These are phyloP conservation scores for Cantharis rustica DNA, from an alignment of 2,888 invertebrate genomes.

Conservation along the genomic window DNA sequence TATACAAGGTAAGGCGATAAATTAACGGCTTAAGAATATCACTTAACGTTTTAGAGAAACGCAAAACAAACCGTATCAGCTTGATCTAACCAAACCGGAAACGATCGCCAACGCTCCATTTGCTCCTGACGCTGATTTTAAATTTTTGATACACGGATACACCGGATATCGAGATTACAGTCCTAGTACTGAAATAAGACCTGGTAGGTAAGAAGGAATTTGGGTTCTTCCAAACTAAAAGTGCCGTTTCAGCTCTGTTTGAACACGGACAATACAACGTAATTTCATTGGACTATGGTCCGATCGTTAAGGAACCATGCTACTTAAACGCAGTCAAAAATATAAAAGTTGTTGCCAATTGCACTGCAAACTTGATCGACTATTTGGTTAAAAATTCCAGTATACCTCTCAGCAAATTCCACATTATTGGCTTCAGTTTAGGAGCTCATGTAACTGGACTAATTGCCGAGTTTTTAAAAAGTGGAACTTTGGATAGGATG, in stretches of 20 bases:
- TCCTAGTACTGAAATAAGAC: conserved; percentile 65
- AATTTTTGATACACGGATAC: conserved; percentile 68
- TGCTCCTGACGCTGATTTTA: conserved; percentile 57
- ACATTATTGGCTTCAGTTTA: conserved; percentile 69
- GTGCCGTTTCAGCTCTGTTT: conserved; percentile 57
- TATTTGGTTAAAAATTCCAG: conserved; percentile 54
- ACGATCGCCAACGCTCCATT: conserved; percentile 56
- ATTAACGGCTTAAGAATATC: background rate
- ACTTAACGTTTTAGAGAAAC: conserved; percentile 48
- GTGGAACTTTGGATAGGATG: conserved; percentile 58
- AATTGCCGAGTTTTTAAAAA: conserved; percentile 57
- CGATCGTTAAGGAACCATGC: conserved; percentile 63
- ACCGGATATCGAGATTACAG: conserved; percentile 65
- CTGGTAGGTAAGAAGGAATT: conserved; percentile 53
- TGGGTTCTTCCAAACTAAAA: background rate
- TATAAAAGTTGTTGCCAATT: conserved; percentile 64
- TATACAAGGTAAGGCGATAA: conserved; percentile 61
- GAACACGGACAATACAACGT: conserved; percentile 63
- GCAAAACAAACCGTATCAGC: conserved; percentile 55
- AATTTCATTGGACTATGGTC: conserved; percentile 66
- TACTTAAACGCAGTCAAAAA: conserved; percentile 64
- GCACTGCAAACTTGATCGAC: conserved; percentile 64
- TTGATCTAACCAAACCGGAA: conserved; percentile 52
- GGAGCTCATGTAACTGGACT: conserved; percentile 66
- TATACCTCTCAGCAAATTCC: conserved; percentile 58